Evolutionary conservation across 2,888 invertebrate species (phyloP), one percentile per base, ranked within the genome.

Genomic region (Abscondita cerata): DNA sequence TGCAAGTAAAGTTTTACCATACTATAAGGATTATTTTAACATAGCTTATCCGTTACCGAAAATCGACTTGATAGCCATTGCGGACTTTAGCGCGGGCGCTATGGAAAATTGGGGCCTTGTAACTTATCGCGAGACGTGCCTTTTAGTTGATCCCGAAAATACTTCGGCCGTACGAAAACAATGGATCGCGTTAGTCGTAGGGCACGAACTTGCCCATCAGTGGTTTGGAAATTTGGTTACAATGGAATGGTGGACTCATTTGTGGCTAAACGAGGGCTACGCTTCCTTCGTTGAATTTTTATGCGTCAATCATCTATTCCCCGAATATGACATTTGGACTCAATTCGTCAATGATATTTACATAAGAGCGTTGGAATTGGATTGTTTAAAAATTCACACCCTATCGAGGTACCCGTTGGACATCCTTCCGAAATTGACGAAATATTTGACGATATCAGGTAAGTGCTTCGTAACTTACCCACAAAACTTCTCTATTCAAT

Each of bases 141-240:
- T 98, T 0, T 83, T 97, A 18, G 92, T 96, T 6, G 97, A 98
- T 82, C 91, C 93, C 2, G 86, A 91, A 73, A 93, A 96, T 76
- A 93, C 96, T 0, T 95, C 96, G 1, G 87, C 93, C 6, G 88
- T 88, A 59, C 85, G 89, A 40, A 89, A 91, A 71, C 93, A 95
- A 76, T 90, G 89, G 81, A 92, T 96, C 72, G 95, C 96, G 0
- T 80, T 96, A 16, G 92, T 95, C 0, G 91, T 93, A 13, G 90
- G 90, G 0, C 97, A 98, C 80, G 97, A 98, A 80, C 82, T 98
- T 52, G 96, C 96, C 1, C 97, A 98, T 81, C 96, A 96, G 79
- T 98, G 98, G 98, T 98, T 98, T 81, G 98, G 98, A 8, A 97
- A 98, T 79, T 85, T 98, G 48, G 97, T 97, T 1, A 97, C 96